Base-by-base conservation (phyloP, 2,797 vertebrate genomes). In the Anabas testudineus region DNA sequence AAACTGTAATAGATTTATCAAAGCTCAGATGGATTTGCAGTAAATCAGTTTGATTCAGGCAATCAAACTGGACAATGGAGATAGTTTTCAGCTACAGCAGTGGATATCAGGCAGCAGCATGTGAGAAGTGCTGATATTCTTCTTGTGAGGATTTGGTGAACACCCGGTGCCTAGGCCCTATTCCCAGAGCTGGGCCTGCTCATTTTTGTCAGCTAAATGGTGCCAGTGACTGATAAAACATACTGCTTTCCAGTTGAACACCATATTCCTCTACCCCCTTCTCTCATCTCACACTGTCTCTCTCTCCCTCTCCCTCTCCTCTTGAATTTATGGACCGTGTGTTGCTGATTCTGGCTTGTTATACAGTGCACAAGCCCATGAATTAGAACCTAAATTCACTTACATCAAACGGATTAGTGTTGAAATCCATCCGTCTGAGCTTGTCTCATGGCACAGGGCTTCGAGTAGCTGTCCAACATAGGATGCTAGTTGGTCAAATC, bases 1-100 rank as follows among this genome's bases (percentile, higher is more conserved):
- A 99, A 99, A 99, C 97, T 99, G 98, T 99, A 99, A 99, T 99
- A 99, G 98, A 99, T 99, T 99, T 99, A 99, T 99, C 98, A 99
- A 99, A 99, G 98, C 98, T 99, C 97, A 97, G 97, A 99, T 99
- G 97, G 98, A 99, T 99, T 99, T 98, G 98, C 97, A 98, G 97
- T 99, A 99, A 99, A 99, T 99, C 98, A 99, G 97, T 99, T 99
- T 98, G 97, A 99, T 99, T 99, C 97, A 97, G 97, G 97, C 98
- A 98, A 99, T 99, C 98, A 99, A 99, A 99, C 97, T 96, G 98
- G 98, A 99, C 98, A 99, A 99, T 99, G 97, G 98, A 98, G 97
- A 99, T 97, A 97, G 97, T 98, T 98, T 96, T 96, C 97, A 96
- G 96, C 95, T 90, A 85, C 90, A 90, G 94, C 94, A 87, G 93